phyloP scores from a whole-genome alignment of 1,140 invertebrate genomes.

The Drosophila repletoides region DNA sequence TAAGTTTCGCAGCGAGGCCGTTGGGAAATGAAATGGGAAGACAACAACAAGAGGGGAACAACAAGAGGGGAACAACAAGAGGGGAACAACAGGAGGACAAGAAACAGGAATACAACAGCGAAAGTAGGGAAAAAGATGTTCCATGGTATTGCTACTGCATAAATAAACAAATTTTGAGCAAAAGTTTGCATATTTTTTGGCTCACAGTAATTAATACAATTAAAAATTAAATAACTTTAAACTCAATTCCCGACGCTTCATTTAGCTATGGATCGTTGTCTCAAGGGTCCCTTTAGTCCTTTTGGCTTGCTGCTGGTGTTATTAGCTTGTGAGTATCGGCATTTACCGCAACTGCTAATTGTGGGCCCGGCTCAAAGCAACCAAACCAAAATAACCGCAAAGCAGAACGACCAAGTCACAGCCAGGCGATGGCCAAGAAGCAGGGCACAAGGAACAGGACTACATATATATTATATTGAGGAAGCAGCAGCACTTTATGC shows the following conservation, averaged over 20 bases:
- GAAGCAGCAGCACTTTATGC: constrained; percentile 7
- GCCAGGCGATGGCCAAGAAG: not conserved
- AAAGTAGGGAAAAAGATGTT: constrained; percentile 4
- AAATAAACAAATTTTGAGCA: constrained; percentile 66
- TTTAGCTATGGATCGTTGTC: constrained; percentile 8
- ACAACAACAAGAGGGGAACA: not conserved
- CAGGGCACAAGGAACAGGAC: not conserved
- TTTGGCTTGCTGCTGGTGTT: constrained; percentile 19
- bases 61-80: not conserved
- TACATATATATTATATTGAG: no score
- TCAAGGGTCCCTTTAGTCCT: constrained; percentile 21
- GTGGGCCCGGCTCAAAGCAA: constrained; percentile 50
- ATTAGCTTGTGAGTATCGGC: constrained; percentile 45
- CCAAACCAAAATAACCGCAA: constrained; percentile 52
- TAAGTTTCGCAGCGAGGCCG: constrained; percentile 37
- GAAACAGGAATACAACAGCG: not conserved
- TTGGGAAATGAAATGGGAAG: constrained; percentile 26
- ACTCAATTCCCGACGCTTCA: constrained; percentile 55
- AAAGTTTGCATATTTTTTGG: constrained; percentile 41
- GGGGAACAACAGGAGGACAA: constrained; percentile 6
- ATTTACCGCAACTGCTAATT: constrained; percentile 58
- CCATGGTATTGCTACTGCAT: constrained; percentile 54
- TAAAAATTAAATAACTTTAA: constrained; percentile 75
- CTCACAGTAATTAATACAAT: constrained; percentile 69
- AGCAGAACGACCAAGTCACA: constrained; percentile 13